Evolutionary conservation across 2,888 invertebrate genomes (phyloP).

Genomic region (Drosophila koepferae): DNA sequence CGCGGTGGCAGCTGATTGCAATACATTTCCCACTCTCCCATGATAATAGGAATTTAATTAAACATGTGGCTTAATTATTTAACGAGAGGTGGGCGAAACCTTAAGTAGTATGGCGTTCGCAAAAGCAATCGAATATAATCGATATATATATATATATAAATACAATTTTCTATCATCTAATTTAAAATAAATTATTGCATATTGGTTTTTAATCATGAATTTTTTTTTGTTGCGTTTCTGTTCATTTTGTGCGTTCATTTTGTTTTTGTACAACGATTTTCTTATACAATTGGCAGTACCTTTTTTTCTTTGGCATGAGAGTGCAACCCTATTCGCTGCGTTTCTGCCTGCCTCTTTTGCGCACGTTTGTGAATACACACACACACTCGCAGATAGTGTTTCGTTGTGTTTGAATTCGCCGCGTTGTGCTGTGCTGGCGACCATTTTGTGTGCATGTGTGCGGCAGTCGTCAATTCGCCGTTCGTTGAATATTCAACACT

Average conservation of each 20-base stretch:
- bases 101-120: slow-evolving; percentile 57
- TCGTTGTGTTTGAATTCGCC: slow-evolving; percentile 68
- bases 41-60: slow-evolving; percentile 35
- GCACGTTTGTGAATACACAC: slow-evolving; percentile 53
- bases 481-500: slow-evolving; percentile 60
- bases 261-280: slow-evolving; percentile 52
- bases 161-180: slow-evolving; percentile 40
- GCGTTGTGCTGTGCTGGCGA: slow-evolving; percentile 50
- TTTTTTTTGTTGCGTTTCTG: slow-evolving; percentile 54
- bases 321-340: slow-evolving; percentile 65
- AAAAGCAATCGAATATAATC: slow-evolving; percentile 72
- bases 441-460: slow-evolving; percentile 67
- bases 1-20: slow-evolving; percentile 56
- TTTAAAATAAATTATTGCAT: slow-evolving; percentile 49
- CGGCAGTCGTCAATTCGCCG: slow-evolving; percentile 65
- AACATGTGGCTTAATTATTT: slow-evolving; percentile 35
- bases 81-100: slow-evolving; percentile 25
- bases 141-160: slow-evolving; percentile 58
- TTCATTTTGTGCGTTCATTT: slow-evolving; percentile 50
- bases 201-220: slow-evolving; percentile 45
- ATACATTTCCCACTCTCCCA: slow-evolving; percentile 16
- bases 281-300: slow-evolving; percentile 66
- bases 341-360: slow-evolving; percentile 57
- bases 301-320: slow-evolving; percentile 56
- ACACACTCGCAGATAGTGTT: slow-evolving; percentile 35